Conservation (phyloP, 2,888 invertebrate genomes). For the Oasisia sp. region DNA sequence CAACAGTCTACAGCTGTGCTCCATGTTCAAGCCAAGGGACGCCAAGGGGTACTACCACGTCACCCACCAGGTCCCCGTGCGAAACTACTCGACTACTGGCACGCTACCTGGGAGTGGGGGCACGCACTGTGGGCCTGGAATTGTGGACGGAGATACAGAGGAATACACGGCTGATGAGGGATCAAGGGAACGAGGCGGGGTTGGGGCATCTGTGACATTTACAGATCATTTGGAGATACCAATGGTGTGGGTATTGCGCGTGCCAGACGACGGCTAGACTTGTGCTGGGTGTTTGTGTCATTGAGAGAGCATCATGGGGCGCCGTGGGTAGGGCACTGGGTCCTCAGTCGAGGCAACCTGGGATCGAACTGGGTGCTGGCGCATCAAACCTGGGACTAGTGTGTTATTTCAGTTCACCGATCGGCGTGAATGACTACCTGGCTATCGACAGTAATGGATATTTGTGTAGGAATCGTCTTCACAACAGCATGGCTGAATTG, state of each 20-base stretch:
- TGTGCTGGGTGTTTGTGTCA: neutral
- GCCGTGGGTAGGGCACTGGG: too few relatives aligned
- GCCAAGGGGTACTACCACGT: slow-evolving; percentile 38
- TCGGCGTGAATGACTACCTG: too few relatives aligned
- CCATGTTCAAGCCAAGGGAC: slow-evolving; percentile 33
- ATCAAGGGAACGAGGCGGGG: neutral
- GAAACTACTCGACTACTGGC: neutral
- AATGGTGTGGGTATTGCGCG: neutral
- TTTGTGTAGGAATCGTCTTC: too few relatives aligned
- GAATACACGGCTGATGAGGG: neutral
- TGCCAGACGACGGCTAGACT: neutral
- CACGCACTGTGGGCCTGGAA: neutral
- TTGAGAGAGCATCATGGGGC: too few relatives aligned
- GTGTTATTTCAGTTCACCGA: too few relatives aligned
- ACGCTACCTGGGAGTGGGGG: neutral
- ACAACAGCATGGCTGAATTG: too few relatives aligned
- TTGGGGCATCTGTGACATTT: neutral
- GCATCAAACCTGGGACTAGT: too few relatives aligned
- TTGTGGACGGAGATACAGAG: neutral
- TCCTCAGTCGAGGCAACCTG: too few relatives aligned
- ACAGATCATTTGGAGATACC: neutral
- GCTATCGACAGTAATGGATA: too few relatives aligned
- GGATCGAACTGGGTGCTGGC: too few relatives aligned
- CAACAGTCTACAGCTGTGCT: slow-evolving; percentile 34
- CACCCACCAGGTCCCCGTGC: slow-evolving; percentile 32